Percentiles rank a stretch among this genome's conserved stretches.
Conservation (phyloP, 1,140 invertebrate genomes). For the Aethina tumida region DNA sequence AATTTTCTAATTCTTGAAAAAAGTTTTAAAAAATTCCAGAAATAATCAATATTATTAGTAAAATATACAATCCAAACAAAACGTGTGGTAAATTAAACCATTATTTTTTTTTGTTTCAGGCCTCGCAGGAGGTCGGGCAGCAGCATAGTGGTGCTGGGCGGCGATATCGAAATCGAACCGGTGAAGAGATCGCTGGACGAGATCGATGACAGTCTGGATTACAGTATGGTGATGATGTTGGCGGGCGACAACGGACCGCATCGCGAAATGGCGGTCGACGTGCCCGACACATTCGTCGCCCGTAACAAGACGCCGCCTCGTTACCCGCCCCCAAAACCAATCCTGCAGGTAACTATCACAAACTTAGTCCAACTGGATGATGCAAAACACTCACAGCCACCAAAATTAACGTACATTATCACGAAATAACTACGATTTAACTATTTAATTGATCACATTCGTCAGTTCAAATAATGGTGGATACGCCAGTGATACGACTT, state of each 20-base stretch:
- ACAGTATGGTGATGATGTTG: constrained; percentile 59
- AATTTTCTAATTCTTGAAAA: constrained; percentile 1
- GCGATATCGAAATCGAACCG: constrained; percentile 37
- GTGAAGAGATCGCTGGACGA: constrained; percentile 36
- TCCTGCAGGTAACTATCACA: constrained; percentile 29
- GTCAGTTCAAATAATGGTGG: no score
- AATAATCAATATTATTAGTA: no score
- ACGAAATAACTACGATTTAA: no score
- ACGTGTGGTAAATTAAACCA: no score
- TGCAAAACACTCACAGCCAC: no score
- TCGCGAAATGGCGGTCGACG: constrained; percentile 97
- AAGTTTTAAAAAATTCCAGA: constrained; percentile 1
- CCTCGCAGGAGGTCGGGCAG: constrained; percentile 54
- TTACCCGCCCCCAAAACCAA: constrained; percentile 68
- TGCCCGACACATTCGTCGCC: constrained; percentile 89
- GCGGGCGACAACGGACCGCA: constrained; percentile 66
- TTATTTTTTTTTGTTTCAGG: constrained; percentile 42
- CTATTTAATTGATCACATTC: no score
- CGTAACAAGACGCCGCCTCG: constrained; percentile 84
- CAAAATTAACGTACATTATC: no score
- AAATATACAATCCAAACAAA: no score
- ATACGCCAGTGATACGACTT: no score
- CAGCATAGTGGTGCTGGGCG: constrained; percentile 57
- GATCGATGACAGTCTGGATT: constrained; percentile 31
- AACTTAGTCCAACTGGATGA: no score